Conservation (phyloP, 2,113 vertebrate species). For the Passer domesticus region DNA sequence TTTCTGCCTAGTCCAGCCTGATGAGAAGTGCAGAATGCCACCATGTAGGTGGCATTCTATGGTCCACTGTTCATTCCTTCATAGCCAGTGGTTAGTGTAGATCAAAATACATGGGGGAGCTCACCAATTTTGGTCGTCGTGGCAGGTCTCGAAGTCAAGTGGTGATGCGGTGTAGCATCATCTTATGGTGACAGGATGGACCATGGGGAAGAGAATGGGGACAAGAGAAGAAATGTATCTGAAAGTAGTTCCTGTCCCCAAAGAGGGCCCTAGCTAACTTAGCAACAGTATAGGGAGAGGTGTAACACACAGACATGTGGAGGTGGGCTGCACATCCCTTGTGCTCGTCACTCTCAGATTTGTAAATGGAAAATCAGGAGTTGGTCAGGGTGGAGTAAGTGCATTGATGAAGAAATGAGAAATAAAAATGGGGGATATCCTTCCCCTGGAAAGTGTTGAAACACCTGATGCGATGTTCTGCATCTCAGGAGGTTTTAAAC, state of each 20-base stretch:
- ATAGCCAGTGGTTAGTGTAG: constrained; percentile 56
- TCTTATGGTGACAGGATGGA: constrained; percentile 73
- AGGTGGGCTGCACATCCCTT: not conserved
- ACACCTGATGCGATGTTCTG: constrained; percentile 2
- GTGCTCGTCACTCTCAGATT: constrained; percentile 25
- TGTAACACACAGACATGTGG: not conserved
- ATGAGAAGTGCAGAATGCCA: not conserved
- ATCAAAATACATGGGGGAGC: constrained; percentile 61
- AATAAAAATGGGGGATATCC: constrained; percentile 29
- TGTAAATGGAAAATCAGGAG: constrained; percentile 30
- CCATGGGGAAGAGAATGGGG: constrained; percentile 69
- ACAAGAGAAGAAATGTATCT: constrained; percentile 76
- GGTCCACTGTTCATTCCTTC: constrained; percentile 33
- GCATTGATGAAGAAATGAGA: constrained; percentile 53
- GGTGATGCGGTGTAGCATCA: constrained; percentile 77
- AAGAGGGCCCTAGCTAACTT: constrained; percentile 45
- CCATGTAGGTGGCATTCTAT: not conserved
- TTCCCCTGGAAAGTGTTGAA: constrained; percentile 53
- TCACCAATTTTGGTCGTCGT: constrained; percentile 76
- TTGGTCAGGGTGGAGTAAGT: constrained; percentile 39
- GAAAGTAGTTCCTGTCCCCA: constrained; percentile 67
- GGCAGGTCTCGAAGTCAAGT: constrained; percentile 72
- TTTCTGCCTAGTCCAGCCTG: constrained; percentile 28
- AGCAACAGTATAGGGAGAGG: constrained; percentile 24
- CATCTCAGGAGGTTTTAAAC: constrained; percentile 58